Percentiles rank a stretch among this genome's conserved stretches.
Evolutionary conservation across 2,888 invertebrate genomes (phyloP).

Genomic region (Sarcophaga rosellei): DNA sequence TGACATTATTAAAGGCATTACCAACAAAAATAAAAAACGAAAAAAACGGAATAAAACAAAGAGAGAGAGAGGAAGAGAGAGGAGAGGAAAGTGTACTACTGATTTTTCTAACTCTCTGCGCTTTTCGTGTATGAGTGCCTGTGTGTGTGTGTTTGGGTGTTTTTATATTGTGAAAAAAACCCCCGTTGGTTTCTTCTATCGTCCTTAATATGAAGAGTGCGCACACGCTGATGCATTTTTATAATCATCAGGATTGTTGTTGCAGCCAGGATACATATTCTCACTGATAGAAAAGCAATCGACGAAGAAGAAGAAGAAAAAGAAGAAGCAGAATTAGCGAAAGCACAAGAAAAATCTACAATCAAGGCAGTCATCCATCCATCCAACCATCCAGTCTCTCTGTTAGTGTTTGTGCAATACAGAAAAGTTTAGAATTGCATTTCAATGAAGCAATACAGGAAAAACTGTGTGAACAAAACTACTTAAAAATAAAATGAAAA

Average conservation of each 20-base stretch:
- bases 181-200: slow-evolving; percentile 50
- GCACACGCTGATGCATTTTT: slow-evolving; percentile 67
- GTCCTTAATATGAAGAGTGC: slow-evolving; percentile 59
- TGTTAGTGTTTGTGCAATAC: slow-evolving; percentile 70
- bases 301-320: not conserved
- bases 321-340: no score
- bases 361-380: slow-evolving; percentile 20
- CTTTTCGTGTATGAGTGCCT: slow-evolving; percentile 70
- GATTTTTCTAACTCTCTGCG: slow-evolving; percentile 68
- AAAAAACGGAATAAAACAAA: no score
- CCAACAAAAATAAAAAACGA: not conserved
- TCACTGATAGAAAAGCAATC: slow-evolving; percentile 50
- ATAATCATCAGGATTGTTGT: slow-evolving; percentile 57
- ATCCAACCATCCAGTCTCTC: slow-evolving; percentile 64
- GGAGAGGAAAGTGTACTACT: not conserved
- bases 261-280: slow-evolving; percentile 69
- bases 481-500: slow-evolving; percentile 27
- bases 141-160: slow-evolving; percentile 14
- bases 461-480: slow-evolving; percentile 63
- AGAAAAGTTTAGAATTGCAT: slow-evolving; percentile 69
- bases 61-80: no score
- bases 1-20: slow-evolving; percentile 70
- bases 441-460: slow-evolving; percentile 48
- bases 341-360: slow-evolving; percentile 23
- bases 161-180: slow-evolving; percentile 49